A percentile compares a stretch with the other conserved stretches of the same genome.
These are phyloP conservation scores for Danaus plexippus DNA, from an alignment of 1,140 invertebrate genomes.

Conservation along the genomic window DNA sequence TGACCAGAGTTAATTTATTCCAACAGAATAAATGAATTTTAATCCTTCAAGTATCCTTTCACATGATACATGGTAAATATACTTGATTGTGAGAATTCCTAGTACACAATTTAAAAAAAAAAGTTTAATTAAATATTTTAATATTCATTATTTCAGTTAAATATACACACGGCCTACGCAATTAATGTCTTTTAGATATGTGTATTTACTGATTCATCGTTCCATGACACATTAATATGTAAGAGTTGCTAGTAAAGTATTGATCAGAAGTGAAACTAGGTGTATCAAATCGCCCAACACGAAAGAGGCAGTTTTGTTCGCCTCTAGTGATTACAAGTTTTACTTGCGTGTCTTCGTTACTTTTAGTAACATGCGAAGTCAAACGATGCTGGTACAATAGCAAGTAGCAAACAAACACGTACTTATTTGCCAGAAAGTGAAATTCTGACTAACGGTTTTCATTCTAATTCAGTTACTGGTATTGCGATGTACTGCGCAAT, in stretches of 20 bases:
- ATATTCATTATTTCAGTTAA: too few relatives aligned
- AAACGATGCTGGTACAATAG: conserved; percentile 22
- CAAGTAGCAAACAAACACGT: conserved; percentile 18
- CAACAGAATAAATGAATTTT: too few relatives aligned
- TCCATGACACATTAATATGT: conserved; percentile 13
- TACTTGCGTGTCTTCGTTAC: conserved; percentile 45
- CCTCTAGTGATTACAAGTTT: conserved; percentile 50
- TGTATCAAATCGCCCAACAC: conserved; percentile 58
- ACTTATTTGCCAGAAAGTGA: conserved; percentile 40
- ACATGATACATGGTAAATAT: too few relatives aligned
- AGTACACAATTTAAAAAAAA: too few relatives aligned
- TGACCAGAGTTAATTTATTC: conserved; percentile 24
- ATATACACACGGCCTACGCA: too few relatives aligned
- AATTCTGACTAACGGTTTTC: conserved; percentile 25
- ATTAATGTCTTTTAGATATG: too few relatives aligned
- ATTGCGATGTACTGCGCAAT: conserved; percentile 11
- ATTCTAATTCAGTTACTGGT: conserved; percentile 17
- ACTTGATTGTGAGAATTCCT: too few relatives aligned
- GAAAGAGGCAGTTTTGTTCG: conserved; percentile 45
- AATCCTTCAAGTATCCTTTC: too few relatives aligned
- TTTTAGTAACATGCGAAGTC: conserved; percentile 45
- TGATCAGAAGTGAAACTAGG: conserved; percentile 60
- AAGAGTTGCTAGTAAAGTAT: conserved; percentile 22
- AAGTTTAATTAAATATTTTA: too few relatives aligned
- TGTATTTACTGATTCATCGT: conserved; percentile 5